Percentiles rank a stretch among this genome's conserved stretches.
Evolutionary conservation across 2,797 vertebrate genomes (phyloP).

Genomic region (Gymnoscopelus microlampas): DNA sequence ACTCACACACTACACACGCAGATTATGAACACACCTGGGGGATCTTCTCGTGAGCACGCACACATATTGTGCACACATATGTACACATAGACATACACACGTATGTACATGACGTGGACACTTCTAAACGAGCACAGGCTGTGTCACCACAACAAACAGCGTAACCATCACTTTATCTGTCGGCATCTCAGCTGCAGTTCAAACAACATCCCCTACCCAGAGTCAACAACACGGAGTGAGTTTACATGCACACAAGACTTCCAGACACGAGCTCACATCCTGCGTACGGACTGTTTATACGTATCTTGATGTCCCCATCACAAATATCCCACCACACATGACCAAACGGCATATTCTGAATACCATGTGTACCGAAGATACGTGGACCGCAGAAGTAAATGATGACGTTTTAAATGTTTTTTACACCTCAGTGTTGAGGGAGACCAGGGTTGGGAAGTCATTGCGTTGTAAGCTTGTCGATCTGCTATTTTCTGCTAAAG

Average conservation of each 20-base stretch:
- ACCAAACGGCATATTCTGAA: too few species aligned
- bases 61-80: background rate
- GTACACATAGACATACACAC: background rate
- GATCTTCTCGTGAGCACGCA: slow-evolving; percentile 22
- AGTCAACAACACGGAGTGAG: slow-evolving; percentile 47
- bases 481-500: too few species aligned
- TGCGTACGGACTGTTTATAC: background rate
- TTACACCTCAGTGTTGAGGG: background rate
- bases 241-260: slow-evolving; percentile 44
- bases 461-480: too few species aligned
- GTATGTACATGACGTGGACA: background rate
- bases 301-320: background rate
- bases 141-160: slow-evolving; percentile 30
- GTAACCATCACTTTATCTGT: slow-evolving; percentile 62
- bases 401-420: background rate
- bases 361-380: too few species aligned
- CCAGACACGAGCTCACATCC: slow-evolving; percentile 17
- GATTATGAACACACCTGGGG: slow-evolving; percentile 30
- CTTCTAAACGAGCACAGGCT: slow-evolving; percentile 4
- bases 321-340: background rate
- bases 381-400: background rate
- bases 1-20: background rate
- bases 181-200: slow-evolving; percentile 49
- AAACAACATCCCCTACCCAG: slow-evolving; percentile 42
- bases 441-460: too few species aligned